These are phyloP conservation scores for Oreocharis arfaki DNA, from an alignment of 2,113 vertebrate genomes.

Conservation along the genomic window DNA sequence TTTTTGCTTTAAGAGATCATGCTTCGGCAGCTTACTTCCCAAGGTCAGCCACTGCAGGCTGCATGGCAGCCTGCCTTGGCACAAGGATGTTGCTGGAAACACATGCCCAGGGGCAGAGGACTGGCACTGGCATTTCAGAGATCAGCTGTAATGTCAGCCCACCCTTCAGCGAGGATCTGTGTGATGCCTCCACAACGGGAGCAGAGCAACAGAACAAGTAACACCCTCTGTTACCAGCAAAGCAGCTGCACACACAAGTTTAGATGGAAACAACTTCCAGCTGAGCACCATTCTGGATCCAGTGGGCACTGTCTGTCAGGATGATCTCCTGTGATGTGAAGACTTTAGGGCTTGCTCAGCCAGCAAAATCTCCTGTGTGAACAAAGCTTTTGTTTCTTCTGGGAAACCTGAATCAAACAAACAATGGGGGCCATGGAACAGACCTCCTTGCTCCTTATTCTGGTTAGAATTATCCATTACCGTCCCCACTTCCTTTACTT, in stretches of 20 bases:
- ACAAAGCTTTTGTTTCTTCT: neutral
- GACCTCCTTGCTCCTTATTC: neutral
- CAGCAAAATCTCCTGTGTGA: neutral
- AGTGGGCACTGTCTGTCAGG: neutral
- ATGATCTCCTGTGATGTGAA: neutral
- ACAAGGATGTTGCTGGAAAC: neutral
- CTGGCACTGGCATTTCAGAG: neutral
- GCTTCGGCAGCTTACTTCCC: neutral
- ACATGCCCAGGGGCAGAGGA: neutral
- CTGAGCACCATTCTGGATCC: neutral
- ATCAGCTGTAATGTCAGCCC: neutral
- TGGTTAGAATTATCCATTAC: neutral
- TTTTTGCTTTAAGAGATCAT: neutral
- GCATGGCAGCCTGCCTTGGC: neutral
- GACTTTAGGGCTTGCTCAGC: neutral
- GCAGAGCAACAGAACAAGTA: neutral
- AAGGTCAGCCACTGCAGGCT: neutral
- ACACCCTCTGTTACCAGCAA: neutral
- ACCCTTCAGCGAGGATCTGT: accelerated
- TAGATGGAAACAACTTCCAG: neutral
- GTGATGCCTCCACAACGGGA: neutral
- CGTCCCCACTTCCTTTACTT: neutral
- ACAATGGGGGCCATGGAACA: accelerated
- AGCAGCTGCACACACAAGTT: neutral
- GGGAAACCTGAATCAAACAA: neutral